Percentiles rank a stretch among this genome's conserved stretches.
Conservation (phyloP, 2,113 vertebrate species). For the Melozone crissalis region DNA sequence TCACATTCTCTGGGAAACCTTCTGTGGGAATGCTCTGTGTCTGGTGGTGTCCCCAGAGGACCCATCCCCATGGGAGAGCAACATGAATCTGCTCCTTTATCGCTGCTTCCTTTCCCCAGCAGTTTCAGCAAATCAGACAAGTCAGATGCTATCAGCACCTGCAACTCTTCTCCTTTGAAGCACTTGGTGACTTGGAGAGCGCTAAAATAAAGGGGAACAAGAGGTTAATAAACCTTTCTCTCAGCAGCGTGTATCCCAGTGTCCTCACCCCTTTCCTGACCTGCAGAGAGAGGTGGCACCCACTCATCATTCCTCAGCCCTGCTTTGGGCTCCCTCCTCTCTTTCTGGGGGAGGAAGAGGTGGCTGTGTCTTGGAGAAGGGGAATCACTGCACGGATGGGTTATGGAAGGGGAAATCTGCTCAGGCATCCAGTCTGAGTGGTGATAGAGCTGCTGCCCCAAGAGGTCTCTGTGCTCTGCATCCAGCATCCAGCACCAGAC, state of each 20-base stretch:
- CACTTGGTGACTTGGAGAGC: background rate
- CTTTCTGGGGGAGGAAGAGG: background rate
- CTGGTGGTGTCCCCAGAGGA: background rate
- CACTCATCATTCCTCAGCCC: background rate
- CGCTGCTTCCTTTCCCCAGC: background rate
- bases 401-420: too few relatives aligned
- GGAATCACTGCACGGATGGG: background rate
- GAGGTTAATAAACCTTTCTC: conserved; percentile 7
- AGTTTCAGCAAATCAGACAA: background rate
- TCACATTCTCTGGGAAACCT: background rate
- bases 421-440: background rate
- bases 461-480: background rate
- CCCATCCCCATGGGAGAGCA: accelerated
- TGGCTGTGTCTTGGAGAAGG: background rate
- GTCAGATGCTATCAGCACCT: conserved; percentile 27
- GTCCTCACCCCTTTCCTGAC: background rate
- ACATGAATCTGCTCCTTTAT: background rate
- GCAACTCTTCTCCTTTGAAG: background rate
- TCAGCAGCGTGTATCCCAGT: background rate
- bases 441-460: accelerated
- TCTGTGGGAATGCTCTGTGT: background rate
- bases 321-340: background rate
- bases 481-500: background rate
- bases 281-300: background rate
- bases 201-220: background rate